A percentile compares a stretch with the other conserved stretches of the same genome.
These are phyloP conservation scores for Dicroscelio sp. DNA, from an alignment of 2,888 invertebrate genomes.

Conservation along the genomic window DNA sequence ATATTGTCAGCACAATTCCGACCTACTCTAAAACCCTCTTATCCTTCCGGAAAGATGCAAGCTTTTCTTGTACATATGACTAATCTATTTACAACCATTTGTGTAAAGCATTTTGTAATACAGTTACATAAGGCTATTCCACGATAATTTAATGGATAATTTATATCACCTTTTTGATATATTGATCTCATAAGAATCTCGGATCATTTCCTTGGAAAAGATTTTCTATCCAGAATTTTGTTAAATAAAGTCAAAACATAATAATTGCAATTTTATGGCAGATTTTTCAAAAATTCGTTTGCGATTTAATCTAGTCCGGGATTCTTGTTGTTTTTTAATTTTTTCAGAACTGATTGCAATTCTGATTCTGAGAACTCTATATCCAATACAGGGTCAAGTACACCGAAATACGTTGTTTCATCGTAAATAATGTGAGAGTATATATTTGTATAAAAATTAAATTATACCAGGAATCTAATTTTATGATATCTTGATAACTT, in stretches of 20 bases:
- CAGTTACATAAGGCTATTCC: conserved; percentile 33
- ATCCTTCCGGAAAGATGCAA: neutral
- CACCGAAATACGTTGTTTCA: neutral
- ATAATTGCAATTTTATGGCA: conserved; percentile 40
- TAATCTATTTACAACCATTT: neutral
- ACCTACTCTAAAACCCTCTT: neutral
- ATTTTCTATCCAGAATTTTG: conserved; percentile 21
- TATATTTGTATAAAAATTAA: neutral
- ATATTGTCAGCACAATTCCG: neutral
- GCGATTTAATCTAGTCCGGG: conserved; percentile 21
- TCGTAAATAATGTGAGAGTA: neutral
- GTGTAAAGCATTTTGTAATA: neutral
- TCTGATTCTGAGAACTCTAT: neutral
- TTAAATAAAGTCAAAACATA: conserved; percentile 48
- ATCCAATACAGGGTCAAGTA: neutral
- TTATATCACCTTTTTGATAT: conserved; percentile 33
- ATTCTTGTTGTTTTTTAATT: neutral
- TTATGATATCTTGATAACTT: neutral
- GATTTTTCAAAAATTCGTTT: conserved; percentile 40
- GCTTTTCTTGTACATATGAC: neutral
- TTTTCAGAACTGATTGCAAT: neutral
- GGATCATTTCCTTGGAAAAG: conserved; percentile 31
- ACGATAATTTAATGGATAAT: conserved; percentile 32
- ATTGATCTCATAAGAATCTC: conserved; percentile 7
- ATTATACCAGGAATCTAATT: neutral